These are phyloP conservation scores for Tapera naevia DNA, from an alignment of 2,797 vertebrate genomes.

Conservation along the genomic window DNA sequence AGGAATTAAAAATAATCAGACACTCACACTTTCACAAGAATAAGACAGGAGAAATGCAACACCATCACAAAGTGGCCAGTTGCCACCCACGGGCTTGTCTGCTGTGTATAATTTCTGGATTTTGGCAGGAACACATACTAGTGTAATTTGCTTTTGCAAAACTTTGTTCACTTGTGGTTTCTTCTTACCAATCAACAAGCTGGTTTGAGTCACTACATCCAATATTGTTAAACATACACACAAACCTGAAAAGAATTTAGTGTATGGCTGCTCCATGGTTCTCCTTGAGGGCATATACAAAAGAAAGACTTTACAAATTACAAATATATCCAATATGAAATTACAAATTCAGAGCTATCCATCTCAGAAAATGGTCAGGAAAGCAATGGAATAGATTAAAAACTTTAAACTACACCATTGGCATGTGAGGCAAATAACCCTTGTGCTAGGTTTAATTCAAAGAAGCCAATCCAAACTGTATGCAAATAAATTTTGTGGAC, in stretches of 20 bases:
- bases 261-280: not conserved
- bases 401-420: not conserved
- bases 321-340: not conserved
- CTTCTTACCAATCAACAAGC: not conserved
- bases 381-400: not conserved
- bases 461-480: not conserved
- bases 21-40: not conserved
- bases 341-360: not conserved
- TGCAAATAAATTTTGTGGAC: not conserved
- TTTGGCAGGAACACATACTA: not conserved
- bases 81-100: not conserved
- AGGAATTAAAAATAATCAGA: not conserved
- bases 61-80: not conserved
- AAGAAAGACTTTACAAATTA: not conserved
- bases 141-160: slow-evolving; percentile 27
- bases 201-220: not conserved
- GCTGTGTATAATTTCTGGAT: not conserved
- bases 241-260: not conserved
- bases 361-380: not conserved
- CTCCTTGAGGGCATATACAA: not conserved
- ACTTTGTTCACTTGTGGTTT: slow-evolving; percentile 3
- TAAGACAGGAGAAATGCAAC: not conserved
- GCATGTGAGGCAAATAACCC: not conserved
- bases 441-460: not conserved
- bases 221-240: not conserved